Evolutionary conservation across 2,888 invertebrate species (phyloP), one percentile per base, ranked within the genome.

Genomic region (Lycia hirtaria): DNA sequence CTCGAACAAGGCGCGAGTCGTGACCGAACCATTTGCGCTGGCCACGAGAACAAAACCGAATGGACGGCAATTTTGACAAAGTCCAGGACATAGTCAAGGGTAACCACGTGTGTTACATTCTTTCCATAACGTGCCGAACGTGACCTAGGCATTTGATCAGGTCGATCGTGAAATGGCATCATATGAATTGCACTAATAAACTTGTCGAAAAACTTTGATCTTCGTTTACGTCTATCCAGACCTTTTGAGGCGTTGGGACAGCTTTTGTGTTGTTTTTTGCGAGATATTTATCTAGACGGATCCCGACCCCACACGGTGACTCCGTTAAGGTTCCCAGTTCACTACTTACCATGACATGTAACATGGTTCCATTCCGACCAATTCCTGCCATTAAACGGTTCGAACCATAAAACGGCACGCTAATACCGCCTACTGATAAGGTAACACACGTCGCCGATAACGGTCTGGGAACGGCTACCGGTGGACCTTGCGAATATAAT

Each of bases 111-210:
- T 52, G 62, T 68, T 67, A 66, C 71, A 71, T 68, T 75, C 71
- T 74, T 72, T 73, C 64, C 63, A 71, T 65, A 65, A 69, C 81
- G 81, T 82, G 83, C 68, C 48, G 65, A 40, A 68, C 83, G 81
- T 87, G 87, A 85, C 86, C 87, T 85, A 86, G 85, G 79, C 82
- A 86, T 87, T 87, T 84, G 70, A 65, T 71, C 62, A 61, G n/a
- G 35, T 22, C 41, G 52, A 68, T 68, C 73, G 76, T 75, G 75
- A 79, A 74, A 81, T 80, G 75, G 70, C 79, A 78, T 65, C 69
- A 62, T 67, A 60, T 74, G 62, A 59, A 71, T 45, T 50, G 50
- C 26, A 57, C 44, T 33, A 40, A 61, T 49, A 56, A 57, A 57
- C 22, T 38, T n/a, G 32, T 40, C 33, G 28, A 38, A 48, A 56